phyloP scores from a whole-genome alignment of 2,888 invertebrate species.

The Theodoxus fluviatilis region DNA sequence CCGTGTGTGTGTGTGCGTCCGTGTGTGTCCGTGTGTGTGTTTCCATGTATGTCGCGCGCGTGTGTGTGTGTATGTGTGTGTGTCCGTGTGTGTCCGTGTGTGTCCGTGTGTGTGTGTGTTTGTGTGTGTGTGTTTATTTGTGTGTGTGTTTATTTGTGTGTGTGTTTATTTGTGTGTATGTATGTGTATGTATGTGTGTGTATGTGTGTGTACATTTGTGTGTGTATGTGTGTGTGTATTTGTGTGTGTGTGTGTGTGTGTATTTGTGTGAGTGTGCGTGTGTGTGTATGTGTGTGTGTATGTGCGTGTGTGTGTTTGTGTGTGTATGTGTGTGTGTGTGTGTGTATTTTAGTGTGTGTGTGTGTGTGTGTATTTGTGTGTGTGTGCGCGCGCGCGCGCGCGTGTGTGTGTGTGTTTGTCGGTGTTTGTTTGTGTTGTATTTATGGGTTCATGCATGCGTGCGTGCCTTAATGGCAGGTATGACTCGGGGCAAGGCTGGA shows the following conservation, averaged over 20 bases:
- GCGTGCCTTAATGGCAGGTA: no score
- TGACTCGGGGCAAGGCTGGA: no score
- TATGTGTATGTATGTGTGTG: neutral
- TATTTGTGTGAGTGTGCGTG: conserved; percentile 11
- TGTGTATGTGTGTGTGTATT: neutral
- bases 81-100: neutral
- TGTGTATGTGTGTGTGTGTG: no score
- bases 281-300: neutral
- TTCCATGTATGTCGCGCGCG: neutral
- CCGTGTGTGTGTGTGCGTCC: conserved; percentile 1
- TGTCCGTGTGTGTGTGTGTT: neutral
- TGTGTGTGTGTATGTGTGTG: conserved; percentile 15
- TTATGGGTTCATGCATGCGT: no score
- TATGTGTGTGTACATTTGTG: neutral
- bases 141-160: neutral
- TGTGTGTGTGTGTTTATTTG: neutral
- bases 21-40: conserved; percentile 3
- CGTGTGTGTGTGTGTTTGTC: no score
- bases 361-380: no score
- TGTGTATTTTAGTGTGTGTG: no score
- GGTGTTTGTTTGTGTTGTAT: no score
- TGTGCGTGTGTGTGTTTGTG: neutral
- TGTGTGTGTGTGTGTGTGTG: neutral
- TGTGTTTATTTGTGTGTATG: neutral
- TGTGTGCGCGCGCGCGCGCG: no score